phyloP scores from a whole-genome alignment of 2,888 invertebrate genomes.

The Lasioglossum villosulum region DNA sequence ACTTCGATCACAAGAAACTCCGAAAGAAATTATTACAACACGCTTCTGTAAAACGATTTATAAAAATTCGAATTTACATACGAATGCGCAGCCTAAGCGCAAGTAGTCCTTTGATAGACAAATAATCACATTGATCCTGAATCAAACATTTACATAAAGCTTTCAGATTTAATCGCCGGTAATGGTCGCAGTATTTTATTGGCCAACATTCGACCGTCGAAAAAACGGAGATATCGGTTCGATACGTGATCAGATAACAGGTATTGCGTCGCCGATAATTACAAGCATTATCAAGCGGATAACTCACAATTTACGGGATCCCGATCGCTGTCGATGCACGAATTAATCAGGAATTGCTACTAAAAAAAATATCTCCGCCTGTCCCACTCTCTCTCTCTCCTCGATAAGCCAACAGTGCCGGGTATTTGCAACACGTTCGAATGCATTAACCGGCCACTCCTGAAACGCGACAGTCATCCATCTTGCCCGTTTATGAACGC shows the following conservation, averaged over 20 bases:
- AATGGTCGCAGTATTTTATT: not conserved
- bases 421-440: constrained; percentile 27
- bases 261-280: constrained; percentile 22
- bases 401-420: not conserved
- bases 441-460: constrained; percentile 51
- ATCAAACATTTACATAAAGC: not conserved
- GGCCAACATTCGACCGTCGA: not conserved
- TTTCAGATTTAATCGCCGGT: not conserved
- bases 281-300: constrained; percentile 20
- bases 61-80: not conserved
- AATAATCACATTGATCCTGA: not conserved
- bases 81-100: not conserved
- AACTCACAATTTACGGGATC: not conserved
- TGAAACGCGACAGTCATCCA: constrained; percentile 38
- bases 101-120: not conserved
- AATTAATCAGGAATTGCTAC: not conserved
- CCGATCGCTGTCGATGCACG: not conserved
- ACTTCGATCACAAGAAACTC: not conserved
- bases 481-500: constrained; percentile 48
- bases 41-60: not conserved
- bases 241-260: constrained; percentile 21
- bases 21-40: not conserved
- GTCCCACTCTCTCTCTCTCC: not conserved
- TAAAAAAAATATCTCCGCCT: constrained; percentile 24
- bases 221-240: not conserved